Conservation (phyloP, 2,888 invertebrate genomes). For the Acleris cristana region DNA sequence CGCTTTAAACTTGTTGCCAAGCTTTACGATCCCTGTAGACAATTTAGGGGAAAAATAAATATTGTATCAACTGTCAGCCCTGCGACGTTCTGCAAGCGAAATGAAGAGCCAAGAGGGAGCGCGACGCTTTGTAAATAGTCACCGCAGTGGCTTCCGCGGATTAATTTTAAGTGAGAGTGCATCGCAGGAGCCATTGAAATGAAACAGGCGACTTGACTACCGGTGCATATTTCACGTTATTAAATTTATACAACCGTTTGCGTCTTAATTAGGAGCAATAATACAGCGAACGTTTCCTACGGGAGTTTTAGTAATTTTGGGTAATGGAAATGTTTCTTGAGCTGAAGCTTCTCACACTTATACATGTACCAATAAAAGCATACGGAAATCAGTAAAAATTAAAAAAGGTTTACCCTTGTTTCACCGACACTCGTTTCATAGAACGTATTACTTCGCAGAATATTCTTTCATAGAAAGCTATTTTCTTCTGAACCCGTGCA, state of each 20-base stretch:
- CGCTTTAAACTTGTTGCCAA: too few relatives aligned
- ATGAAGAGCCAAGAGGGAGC: constrained; percentile 66
- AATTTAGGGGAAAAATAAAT: background rate
- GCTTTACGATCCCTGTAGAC: background rate
- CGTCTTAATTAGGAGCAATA: background rate
- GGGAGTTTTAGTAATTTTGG: background rate
- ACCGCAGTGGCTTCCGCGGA: constrained; percentile 76
- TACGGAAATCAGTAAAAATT: too few relatives aligned
- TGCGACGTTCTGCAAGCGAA: constrained; percentile 56
- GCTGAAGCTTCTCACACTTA: too few relatives aligned
- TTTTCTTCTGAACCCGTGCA: too few relatives aligned
- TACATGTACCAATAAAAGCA: too few relatives aligned
- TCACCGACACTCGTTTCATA: too few relatives aligned
- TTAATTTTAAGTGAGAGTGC: constrained; percentile 78
- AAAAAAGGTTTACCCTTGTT: too few relatives aligned
- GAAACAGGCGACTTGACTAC: constrained; percentile 18
- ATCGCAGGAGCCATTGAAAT: constrained; percentile 43
- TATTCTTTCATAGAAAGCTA: too few relatives aligned
- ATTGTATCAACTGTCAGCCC: constrained; percentile 52
- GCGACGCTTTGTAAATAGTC: constrained; percentile 77
- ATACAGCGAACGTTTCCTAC: background rate
- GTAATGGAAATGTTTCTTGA: too few relatives aligned
- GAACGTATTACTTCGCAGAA: too few relatives aligned
- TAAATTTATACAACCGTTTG: constrained; percentile 8
- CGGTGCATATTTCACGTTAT: constrained; percentile 7